Conservation (phyloP, 2,888 invertebrate species). For the Pemphredon lugubris region DNA sequence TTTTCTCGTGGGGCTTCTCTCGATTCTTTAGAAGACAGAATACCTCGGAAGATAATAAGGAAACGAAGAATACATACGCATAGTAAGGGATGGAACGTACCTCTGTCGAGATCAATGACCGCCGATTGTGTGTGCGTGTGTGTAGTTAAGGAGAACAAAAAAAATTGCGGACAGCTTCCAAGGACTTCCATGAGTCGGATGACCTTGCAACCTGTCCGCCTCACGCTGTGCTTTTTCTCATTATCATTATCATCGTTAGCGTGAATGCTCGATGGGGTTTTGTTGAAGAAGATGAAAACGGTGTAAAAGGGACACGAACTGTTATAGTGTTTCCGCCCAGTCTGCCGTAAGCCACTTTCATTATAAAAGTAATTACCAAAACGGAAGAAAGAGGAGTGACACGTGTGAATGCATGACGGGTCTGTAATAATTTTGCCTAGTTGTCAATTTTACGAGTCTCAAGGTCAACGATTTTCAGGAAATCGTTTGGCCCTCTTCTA, state of each 20-base stretch:
- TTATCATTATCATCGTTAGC: background rate
- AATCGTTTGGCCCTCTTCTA: constrained; percentile 25
- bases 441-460: constrained; percentile 54
- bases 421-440: constrained; percentile 42
- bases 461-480: constrained; percentile 30
- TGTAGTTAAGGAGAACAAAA: constrained; percentile 52
- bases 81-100: constrained; percentile 38
- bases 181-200: constrained; percentile 36
- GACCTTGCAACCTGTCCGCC: constrained; percentile 68
- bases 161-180: constrained; percentile 65
- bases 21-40: background rate
- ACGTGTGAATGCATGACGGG: constrained; percentile 11
- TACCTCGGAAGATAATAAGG: background rate
- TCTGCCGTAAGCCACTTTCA: constrained; percentile 20
- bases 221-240: constrained; percentile 18
- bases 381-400: constrained; percentile 3
- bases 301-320: constrained; percentile 20
- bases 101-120: constrained; percentile 21
- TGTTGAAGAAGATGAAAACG: constrained; percentile 4
- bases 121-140: constrained; percentile 39
- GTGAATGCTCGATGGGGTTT: background rate
- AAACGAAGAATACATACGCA: constrained; percentile 36
- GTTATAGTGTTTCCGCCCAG: constrained; percentile 12
- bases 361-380: constrained; percentile 6
- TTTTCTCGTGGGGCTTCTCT: constrained; percentile 16